Conservation (phyloP, 2,888 invertebrate species). For the Lepidocyrtinus sp. region DNA sequence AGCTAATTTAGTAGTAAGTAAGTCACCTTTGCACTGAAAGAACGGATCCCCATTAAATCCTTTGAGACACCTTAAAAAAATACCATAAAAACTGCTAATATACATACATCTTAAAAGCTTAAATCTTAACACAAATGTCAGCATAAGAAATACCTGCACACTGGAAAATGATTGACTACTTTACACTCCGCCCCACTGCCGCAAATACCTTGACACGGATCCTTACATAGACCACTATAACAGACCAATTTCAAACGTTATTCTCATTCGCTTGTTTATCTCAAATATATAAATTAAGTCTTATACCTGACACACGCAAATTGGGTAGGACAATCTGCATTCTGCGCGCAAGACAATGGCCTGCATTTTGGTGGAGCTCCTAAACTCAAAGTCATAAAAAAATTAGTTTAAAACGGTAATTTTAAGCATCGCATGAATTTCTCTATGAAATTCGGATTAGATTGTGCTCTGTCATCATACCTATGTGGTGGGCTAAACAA, state of each 20-base stretch:
- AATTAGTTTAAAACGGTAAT: too few species aligned
- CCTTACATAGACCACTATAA: conserved; percentile 66
- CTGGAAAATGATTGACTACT: conserved; percentile 69
- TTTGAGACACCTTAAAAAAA: conserved; percentile 64
- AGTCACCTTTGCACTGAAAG: conserved; percentile 68
- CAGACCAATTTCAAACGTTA: too few species aligned
- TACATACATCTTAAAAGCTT: too few species aligned
- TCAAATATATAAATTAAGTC: conserved; percentile 9
- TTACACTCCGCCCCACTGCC: conserved; percentile 66
- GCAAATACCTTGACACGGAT: conserved; percentile 69
- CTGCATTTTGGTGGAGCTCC: conserved; percentile 69
- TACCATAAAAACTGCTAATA: too few species aligned
- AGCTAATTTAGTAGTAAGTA: background rate
- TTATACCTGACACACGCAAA: conserved; percentile 69
- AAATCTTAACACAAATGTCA: too few species aligned
- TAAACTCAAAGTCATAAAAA: background rate
- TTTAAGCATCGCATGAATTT: too few species aligned
- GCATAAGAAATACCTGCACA: conserved; percentile 50
- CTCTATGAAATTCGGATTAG: too few species aligned
- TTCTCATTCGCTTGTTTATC: background rate
- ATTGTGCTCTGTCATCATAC: too few species aligned
- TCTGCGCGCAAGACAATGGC: conserved; percentile 67
- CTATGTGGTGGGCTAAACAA: conserved; percentile 68
- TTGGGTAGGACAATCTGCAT: conserved; percentile 68
- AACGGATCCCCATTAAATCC: conserved; percentile 70